Conservation (phyloP, 2,113 vertebrate species). For the Plecturocebus donacophilus region DNA sequence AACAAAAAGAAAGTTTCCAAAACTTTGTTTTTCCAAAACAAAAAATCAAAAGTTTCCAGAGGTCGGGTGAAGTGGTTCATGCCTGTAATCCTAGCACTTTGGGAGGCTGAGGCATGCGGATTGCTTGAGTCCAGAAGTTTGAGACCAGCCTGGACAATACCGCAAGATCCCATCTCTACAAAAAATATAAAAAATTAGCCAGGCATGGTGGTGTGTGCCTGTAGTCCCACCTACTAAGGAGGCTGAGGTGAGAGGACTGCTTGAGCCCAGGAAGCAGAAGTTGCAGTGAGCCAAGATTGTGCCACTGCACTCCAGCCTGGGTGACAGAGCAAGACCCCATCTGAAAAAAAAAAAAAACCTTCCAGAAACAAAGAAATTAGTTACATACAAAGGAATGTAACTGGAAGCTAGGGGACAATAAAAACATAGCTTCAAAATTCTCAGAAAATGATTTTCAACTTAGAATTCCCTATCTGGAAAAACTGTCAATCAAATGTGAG, state of each 20-base stretch:
- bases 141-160: background rate
- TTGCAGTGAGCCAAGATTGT: background rate
- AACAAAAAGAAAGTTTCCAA: constrained; percentile 20
- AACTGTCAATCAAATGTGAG: background rate
- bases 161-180: background rate
- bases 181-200: background rate
- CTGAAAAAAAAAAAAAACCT: background rate
- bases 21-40: too few relatives aligned
- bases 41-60: background rate
- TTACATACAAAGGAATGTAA: background rate
- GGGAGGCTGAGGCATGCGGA: background rate
- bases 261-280: background rate
- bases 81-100: background rate
- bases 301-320: background rate
- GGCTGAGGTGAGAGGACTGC: background rate
- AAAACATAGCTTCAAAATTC: constrained; percentile 9
- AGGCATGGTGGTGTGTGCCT: background rate
- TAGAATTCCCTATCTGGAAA: background rate
- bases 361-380: background rate
- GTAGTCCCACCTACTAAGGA: background rate
- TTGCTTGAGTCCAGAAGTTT: background rate
- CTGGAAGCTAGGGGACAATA: background rate
- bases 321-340: background rate
- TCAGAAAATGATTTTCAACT: background rate
- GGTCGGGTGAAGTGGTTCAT: background rate